Evolutionary conservation across 2,113 vertebrate species (phyloP), one percentile per base, ranked within the genome.

Genomic region (Equus quagga): DNA sequence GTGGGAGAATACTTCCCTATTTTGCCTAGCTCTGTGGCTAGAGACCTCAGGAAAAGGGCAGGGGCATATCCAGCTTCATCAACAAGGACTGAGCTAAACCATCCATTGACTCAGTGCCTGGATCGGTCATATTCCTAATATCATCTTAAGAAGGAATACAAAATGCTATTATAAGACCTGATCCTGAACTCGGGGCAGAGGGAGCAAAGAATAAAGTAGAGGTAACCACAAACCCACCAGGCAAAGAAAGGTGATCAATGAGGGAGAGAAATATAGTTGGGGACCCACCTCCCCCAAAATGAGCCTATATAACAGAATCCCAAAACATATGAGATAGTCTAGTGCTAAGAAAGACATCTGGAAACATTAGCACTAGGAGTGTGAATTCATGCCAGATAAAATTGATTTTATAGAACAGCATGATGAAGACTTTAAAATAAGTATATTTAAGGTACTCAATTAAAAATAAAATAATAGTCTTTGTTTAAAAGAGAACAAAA

Each of bases 401-500:
- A 91, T 5, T 69, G 58, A 82, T 70, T 95, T 60, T 65, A 88
- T 19, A 56, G 26, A 95, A 82, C 26, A 85, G 2, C 2, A 26
- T 80, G 58, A 91, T 33, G 49, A 69, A 88, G 26, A 60, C 15
- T 56, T 84, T 46, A 92, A 81, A 89, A 56, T 75, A 72, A 72
- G 44, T 11, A 28, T 73, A n/a, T 36, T 83, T 70, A 93, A 91
- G 23, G 12, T 60, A 93, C 13, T 67, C 41, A 73, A 60, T 5
- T 96, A n/a, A 95, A 95, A 97, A 54, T 76, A 1, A 92, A 97
- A 46, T 89, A 41, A 67, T 1, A 84, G 62, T 65, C 41, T 84
- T 94, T 95, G 21, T 90, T 89, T 87, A 92, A 93, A 85, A 54
- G n/a, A 92, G 24, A 36, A 33, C 2, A 93, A 96, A 44, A 49